Conservation (phyloP, 2,113 vertebrate species). For the Eulacestoma nigropectus region DNA sequence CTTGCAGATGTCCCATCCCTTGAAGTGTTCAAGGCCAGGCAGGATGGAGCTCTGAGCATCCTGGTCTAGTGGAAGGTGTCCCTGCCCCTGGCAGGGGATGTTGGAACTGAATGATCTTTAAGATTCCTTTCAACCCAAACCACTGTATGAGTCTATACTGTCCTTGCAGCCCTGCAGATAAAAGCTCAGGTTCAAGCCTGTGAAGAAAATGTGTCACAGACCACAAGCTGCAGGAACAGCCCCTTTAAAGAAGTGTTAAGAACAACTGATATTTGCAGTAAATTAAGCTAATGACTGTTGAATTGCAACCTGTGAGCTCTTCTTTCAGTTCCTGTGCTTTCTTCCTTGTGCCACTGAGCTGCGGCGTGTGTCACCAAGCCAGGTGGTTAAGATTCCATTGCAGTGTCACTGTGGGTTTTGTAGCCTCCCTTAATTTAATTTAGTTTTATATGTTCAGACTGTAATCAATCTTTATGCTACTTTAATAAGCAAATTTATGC, state of each 20-base stretch:
- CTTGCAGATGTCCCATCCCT: background rate
- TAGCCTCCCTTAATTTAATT: conserved; percentile 46
- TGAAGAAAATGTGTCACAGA: background rate
- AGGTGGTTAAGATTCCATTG: background rate
- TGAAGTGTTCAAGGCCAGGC: background rate
- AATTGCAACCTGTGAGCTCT: background rate
- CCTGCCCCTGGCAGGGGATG: background rate
- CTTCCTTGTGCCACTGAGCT: fast-evolving
- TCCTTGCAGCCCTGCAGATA: background rate
- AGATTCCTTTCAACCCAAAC: background rate
- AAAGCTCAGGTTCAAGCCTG: background rate
- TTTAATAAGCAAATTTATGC: conserved; percentile 53
- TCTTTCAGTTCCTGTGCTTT: background rate
- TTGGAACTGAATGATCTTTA: background rate
- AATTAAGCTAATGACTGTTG: background rate
- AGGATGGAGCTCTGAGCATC: background rate
- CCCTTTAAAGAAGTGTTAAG: background rate
- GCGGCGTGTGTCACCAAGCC: fast-evolving
- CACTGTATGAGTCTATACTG: background rate
- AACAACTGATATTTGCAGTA: background rate
- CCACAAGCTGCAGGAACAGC: background rate
- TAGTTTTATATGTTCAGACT: conserved; percentile 41
- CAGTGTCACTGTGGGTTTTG: background rate
- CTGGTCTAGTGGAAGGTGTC: background rate
- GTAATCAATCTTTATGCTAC: conserved; percentile 57